Percentiles rank a stretch among this genome's conserved stretches.
Conservation (phyloP, 2,113 vertebrate species). For the Jacana jacana region DNA sequence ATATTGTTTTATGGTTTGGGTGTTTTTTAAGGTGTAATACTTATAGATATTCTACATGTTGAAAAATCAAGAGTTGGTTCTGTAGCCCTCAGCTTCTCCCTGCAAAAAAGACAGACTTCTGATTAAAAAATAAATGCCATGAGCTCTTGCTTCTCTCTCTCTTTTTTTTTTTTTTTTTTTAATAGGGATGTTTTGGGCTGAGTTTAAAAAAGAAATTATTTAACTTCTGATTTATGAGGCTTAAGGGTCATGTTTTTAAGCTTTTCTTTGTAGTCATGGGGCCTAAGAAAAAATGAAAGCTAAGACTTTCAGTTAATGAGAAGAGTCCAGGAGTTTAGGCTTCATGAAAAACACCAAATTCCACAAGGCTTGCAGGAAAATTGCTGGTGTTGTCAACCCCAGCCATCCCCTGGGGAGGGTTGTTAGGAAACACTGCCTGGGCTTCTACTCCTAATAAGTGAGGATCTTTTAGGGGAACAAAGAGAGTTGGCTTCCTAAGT, state of each 20-base stretch:
- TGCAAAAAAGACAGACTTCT: background rate
- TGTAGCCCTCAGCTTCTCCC: background rate
- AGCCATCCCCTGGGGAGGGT: background rate
- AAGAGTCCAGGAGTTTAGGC: background rate
- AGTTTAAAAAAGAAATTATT: constrained; percentile 41
- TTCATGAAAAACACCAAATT: constrained; percentile 28
- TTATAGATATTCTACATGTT: background rate
- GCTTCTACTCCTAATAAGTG: background rate
- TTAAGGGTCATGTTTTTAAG: constrained; percentile 40
- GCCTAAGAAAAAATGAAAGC: constrained; percentile 43
- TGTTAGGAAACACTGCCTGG: background rate
- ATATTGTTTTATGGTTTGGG: background rate
- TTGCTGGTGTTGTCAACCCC: background rate
- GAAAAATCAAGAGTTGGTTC: background rate
- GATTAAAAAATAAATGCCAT: background rate
- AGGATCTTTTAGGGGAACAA: background rate
- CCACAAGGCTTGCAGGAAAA: constrained; percentile 27
- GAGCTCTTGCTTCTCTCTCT: background rate
- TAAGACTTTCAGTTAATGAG: constrained; percentile 27
- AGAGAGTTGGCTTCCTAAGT: background rate
- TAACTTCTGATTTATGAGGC: constrained; percentile 55
- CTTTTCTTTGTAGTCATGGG: constrained; percentile 21
- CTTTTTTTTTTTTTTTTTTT: background rate
- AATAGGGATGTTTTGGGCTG: constrained; percentile 13
- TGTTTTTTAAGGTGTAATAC: background rate